Base-by-base conservation (phyloP, 1,140 invertebrate genomes). In the Holotrichia oblita region DNA sequence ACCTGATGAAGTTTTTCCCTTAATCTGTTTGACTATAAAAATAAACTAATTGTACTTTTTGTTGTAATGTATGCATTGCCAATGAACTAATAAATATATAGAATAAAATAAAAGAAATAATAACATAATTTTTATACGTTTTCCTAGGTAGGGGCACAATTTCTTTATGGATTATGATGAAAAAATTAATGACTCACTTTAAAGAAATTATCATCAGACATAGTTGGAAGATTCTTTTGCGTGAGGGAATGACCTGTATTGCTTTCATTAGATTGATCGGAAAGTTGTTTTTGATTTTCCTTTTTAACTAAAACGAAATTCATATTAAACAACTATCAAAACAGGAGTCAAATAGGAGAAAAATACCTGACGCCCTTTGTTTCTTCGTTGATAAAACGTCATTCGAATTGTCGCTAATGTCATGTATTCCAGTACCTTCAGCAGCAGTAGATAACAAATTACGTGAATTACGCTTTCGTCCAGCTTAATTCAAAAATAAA, bases 341-440 rank as follows among this genome's bases (percentile, higher is more conserved):
- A 48, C 8, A n/a, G 55, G 34, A 69, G 24, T 24, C 12, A 42
- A 73, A n/a, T 59, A 34, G 40, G 10, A 10, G 8, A 2, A 17
- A 69, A 17, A 40, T 80, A 77, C 73, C 61, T 80, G 77, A 72
- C 79, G 76, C 40, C 78, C 79, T 81, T 48, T 79, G 78, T 59
- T 82, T 82, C 55, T 81, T 82, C 17, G 59, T 22, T 48, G n/a
- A 20, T 40, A 27, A 79, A 75, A 41, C 42, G 59, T 83, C 83
- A 41, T 74, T 74, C 12, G 41, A 74, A 42, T 42, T 41, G 73
- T 44, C 73, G 20, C 78, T 82, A 34, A 72, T 72, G n/a, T 85
- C 84, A 69, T 83, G 81, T 14, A 90, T 87, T 72, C 86, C 89
- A 61, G 88, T 86, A 27, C 88, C 87, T 78, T 90, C 88, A n/a